phyloP scores from a whole-genome alignment of 2,888 invertebrate species.

The Machimus rusticus region DNA sequence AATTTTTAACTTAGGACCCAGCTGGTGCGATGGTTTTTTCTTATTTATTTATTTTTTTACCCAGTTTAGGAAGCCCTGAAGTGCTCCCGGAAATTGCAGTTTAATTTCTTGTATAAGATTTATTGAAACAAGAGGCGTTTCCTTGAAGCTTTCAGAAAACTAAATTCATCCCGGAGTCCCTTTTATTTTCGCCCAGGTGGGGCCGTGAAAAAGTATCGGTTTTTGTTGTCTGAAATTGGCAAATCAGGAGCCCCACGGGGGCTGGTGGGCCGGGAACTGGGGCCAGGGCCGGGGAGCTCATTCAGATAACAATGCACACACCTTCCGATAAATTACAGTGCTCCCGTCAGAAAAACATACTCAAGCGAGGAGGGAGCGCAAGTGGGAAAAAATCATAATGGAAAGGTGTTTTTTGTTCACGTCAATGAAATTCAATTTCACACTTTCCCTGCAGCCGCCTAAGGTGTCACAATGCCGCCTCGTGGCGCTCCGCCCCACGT shows the following conservation, averaged over 20 bases:
- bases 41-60: neutral
- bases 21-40: neutral
- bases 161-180: neutral
- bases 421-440: constrained; percentile 40
- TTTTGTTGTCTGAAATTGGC: neutral
- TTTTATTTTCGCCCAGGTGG: neutral
- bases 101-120: neutral
- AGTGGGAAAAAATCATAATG: neutral
- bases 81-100: neutral
- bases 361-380: neutral
- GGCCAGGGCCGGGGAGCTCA: neutral
- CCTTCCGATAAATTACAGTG: constrained; percentile 6
- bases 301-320: neutral
- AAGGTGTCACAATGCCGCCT: neutral
- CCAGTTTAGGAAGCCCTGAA: neutral
- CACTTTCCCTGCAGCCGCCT: constrained; percentile 26
- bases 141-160: neutral
- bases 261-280: neutral
- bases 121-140: neutral
- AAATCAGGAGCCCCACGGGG: neutral
- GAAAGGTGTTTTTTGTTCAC: constrained; percentile 5
- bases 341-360: neutral
- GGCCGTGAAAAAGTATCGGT: neutral
- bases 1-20: neutral
- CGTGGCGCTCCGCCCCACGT: neutral